A percentile compares a stretch with the other conserved stretches of the same genome.
phyloP scores from a whole-genome alignment of 2,888 invertebrate genomes.

The Limnephilus marmoratus region DNA sequence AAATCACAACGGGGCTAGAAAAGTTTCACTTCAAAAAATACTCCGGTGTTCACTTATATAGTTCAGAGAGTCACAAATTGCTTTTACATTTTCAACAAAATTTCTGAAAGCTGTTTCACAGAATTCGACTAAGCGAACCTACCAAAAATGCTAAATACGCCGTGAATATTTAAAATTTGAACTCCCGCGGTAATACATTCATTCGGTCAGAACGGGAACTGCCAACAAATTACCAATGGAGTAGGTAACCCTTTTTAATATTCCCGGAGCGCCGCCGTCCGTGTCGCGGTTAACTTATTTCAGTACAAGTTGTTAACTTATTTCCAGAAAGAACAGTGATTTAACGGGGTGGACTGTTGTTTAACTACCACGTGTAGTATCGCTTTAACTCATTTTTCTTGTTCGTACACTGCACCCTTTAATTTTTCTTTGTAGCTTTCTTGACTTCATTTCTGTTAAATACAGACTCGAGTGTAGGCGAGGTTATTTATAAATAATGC shows the following conservation, averaged over 20 bases:
- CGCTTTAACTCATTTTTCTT: no score
- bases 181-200: conserved; percentile 37
- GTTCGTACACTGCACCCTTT: no score
- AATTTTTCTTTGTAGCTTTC: no score
- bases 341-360: neutral
- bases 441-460: no score
- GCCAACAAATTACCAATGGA: conserved; percentile 45
- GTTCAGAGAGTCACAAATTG: no score
- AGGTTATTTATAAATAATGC: no score
- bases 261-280: conserved; percentile 5
- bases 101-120: neutral
- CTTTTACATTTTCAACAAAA: neutral
- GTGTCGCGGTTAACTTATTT: conserved; percentile 47
- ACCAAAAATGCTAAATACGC: conserved; percentile 34
- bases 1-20: no score
- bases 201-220: conserved; percentile 34
- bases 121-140: neutral
- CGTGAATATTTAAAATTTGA: conserved; percentile 31
- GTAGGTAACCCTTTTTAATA: conserved; percentile 37
- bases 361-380: neutral
- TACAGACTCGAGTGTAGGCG: no score
- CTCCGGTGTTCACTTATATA: no score
- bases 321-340: conserved; percentile 30
- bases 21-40: neutral
- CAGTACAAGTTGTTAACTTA: conserved; percentile 43